These are phyloP conservation scores for Campoletis sonorensis DNA, from an alignment of 1,140 invertebrate species.

Conservation along the genomic window DNA sequence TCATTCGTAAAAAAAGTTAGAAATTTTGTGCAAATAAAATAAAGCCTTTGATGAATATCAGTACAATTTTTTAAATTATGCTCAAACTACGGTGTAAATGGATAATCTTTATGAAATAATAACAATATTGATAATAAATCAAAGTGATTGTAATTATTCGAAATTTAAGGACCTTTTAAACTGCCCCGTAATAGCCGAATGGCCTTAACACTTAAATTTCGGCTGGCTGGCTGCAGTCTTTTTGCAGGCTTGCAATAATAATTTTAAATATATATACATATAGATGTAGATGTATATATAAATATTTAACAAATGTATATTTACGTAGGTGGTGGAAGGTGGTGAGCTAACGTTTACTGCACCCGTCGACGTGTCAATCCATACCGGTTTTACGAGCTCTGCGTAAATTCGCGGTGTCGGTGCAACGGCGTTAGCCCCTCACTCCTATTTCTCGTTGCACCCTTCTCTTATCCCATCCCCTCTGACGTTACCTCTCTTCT, in stretches of 20 bases:
- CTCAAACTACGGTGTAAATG: too few species aligned
- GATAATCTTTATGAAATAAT: too few species aligned
- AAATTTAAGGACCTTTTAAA: too few species aligned
- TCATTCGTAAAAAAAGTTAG: too few species aligned
- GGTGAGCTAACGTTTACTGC: conserved; percentile 62
- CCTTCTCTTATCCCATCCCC: conserved; percentile 5
- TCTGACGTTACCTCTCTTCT: conserved; percentile 21
- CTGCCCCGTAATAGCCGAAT: not conserved
- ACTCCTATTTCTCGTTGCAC: conserved; percentile 41
- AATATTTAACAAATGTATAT: too few species aligned
- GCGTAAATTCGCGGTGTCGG: conserved; percentile 62
- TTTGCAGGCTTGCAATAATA: not conserved
- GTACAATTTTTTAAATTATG: too few species aligned
- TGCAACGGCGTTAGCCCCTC: conserved; percentile 23
- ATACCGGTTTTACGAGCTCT: conserved; percentile 67
- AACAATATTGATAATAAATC: too few species aligned
- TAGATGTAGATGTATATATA: too few species aligned
- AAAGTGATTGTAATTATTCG: too few species aligned
- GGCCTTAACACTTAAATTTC: not conserved
- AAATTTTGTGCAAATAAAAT: too few species aligned
- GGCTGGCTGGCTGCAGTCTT: not conserved
- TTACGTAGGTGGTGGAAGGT: not conserved
- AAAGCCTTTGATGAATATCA: too few species aligned
- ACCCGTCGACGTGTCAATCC: conserved; percentile 68
- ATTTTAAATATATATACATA: not conserved